Percentiles rank a stretch among this genome's conserved stretches.
These are phyloP conservation scores for Galerucella calmariensis DNA, from an alignment of 2,888 invertebrate genomes.

Conservation along the genomic window DNA sequence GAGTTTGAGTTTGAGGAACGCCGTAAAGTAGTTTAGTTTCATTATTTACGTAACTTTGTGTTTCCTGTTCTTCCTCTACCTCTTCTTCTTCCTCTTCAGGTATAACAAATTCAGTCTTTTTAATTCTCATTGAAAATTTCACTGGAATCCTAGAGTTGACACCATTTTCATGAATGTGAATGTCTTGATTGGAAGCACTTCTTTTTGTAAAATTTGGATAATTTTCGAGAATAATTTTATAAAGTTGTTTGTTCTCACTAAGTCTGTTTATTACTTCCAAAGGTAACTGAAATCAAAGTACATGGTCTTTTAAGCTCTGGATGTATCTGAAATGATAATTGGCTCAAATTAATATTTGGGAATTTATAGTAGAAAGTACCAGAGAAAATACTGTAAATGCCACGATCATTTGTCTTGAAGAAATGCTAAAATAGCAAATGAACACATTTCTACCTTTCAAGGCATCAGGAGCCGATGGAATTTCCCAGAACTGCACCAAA, in stretches of 20 bases:
- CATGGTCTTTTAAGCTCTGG: not conserved
- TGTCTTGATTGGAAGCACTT: constrained; percentile 73
- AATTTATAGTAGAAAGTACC: no score
- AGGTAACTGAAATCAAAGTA: constrained; percentile 69
- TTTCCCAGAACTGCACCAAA: no score
- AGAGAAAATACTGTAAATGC: no score
- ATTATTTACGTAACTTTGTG: constrained; percentile 20
- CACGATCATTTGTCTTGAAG: no score
- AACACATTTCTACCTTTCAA: no score
- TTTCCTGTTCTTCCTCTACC: constrained; percentile 16
- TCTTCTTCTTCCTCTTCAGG: constrained; percentile 34
- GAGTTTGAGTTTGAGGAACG: not conserved
- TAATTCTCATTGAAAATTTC: constrained; percentile 73
- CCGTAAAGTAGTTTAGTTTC: constrained; percentile 22
- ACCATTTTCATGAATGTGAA: constrained; percentile 62
- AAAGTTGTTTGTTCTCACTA: constrained; percentile 73
- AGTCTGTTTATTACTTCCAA: constrained; percentile 73
- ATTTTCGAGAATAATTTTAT: constrained; percentile 77
- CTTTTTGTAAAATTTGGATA: constrained; percentile 76
- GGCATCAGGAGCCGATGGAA: no score
- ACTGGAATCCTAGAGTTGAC: constrained; percentile 66
- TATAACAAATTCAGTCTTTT: constrained; percentile 56
- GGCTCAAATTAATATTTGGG: no score
- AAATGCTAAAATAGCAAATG: no score
- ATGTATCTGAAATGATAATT: no score